Base-by-base conservation (phyloP, 2,888 invertebrate genomes). In the Lepidonotus clava region DNA sequence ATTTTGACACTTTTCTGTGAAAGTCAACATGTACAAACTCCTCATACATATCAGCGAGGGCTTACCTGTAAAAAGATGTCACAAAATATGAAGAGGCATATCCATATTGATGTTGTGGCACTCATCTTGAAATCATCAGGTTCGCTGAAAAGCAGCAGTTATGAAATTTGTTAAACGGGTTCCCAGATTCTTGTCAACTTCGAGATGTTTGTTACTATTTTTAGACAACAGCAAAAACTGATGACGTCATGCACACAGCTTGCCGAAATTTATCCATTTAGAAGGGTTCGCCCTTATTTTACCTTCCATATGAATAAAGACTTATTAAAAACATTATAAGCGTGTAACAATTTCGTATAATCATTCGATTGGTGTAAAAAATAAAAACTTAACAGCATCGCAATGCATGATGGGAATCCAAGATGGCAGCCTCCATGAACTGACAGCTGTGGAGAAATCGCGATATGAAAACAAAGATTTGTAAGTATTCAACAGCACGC, bases 141-240 rank as follows among this genome's bases (percentile, higher is more conserved):
- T n/a, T 21, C n/a, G 21, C 38, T 56, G 34, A 18, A 18, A 71
- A 38, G 21, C 21, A 21, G 80, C 24, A 41, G 24, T 41, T 32
- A 80, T 71, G n/a, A 36, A 38, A 34, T 1, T 38, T 71, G 5
- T 11, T 71, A 36, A 56, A n/a, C 14, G 34, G 4, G 34, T 11
- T 71, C 71, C 34, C 36, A 14, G n/a, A 71, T 71, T 38, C 71
- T 71, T 18, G 56, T 56, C 21, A 5, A 8, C 6, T 36, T 71
- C 28, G 46, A 28, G 46, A 32, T 80, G 80, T 80, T 80, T 80
- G 80, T 80, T 41, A 46, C 80, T 80, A 80, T 80, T 80, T 80
- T 80, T 46, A 51, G 41, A 6, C 41, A 76, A 38, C 76, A 14
- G 36, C 18, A 5, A 24, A 34, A 28, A 71, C 11, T 28, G 40